A percentile compares a stretch with the other conserved stretches of the same genome.
phyloP scores from a whole-genome alignment of 1,140 invertebrate genomes.

The Choristoneura fumiferana region DNA sequence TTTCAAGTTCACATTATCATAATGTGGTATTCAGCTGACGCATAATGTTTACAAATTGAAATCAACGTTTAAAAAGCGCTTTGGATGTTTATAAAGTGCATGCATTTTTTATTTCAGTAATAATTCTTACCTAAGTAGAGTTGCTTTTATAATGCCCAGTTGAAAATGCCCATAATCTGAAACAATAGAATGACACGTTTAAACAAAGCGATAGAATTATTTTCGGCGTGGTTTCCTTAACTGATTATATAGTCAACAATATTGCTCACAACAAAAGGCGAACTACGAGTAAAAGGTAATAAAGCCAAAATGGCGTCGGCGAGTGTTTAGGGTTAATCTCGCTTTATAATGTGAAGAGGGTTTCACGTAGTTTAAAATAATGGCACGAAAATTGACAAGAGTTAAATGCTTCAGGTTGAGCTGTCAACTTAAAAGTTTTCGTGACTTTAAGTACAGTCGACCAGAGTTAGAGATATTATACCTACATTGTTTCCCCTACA shows the following conservation, averaged over 20 bases:
- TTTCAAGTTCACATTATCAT: not conserved
- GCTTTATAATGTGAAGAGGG: constrained; percentile 55
- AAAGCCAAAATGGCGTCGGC: constrained; percentile 34
- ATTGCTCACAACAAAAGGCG: constrained; percentile 20
- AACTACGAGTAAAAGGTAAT: constrained; percentile 46
- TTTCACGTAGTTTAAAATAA: constrained; percentile 33
- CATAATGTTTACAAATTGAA: not conserved
- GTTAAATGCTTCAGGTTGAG: constrained; percentile 21
- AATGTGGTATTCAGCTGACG: not conserved
- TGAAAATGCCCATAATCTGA: constrained; percentile 18
- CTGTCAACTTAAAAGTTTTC: constrained; percentile 21
- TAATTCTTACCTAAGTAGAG: not conserved
- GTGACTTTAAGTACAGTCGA: too few species aligned
- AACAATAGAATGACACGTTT: constrained; percentile 7
- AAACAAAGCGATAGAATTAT: too few species aligned
- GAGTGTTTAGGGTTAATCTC: constrained; percentile 40
- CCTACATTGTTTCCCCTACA: too few species aligned
- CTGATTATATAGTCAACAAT: too few species aligned
- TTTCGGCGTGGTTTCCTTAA: too few species aligned
- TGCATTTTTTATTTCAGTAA: not conserved
- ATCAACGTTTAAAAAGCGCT: not conserved
- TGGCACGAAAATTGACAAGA: constrained; percentile 27
- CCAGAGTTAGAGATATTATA: too few species aligned
- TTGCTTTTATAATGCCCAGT: not conserved
- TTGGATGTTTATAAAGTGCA: not conserved